These are phyloP conservation scores for Daubentonia madagascariensis DNA, from an alignment of 2,113 vertebrate genomes.

Conservation along the genomic window DNA sequence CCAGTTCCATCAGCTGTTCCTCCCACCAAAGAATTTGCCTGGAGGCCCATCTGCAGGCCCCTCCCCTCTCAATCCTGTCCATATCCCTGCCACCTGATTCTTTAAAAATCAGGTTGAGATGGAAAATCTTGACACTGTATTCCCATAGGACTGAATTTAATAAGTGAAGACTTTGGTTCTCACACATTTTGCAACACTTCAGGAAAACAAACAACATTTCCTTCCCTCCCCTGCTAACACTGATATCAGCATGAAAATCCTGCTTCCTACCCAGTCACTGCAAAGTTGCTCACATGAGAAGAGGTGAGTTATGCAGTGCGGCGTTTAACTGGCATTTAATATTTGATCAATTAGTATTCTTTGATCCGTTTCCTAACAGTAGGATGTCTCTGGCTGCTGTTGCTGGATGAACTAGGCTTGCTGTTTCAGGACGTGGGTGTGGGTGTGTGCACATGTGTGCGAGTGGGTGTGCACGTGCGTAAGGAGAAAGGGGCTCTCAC, in stretches of 20 bases:
- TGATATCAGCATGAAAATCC: conserved; percentile 27
- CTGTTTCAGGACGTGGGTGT: background rate
- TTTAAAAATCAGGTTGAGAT: conserved; percentile 34
- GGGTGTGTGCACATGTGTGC: rapidly evolving
- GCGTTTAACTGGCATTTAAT: conserved; percentile 54
- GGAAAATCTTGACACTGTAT: conserved; percentile 61
- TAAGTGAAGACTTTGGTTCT: conserved; percentile 69
- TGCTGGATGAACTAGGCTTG: background rate
- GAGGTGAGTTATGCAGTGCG: conserved; percentile 50
- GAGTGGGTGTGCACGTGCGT: no score
- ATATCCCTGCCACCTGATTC: background rate
- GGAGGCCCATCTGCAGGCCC: background rate
- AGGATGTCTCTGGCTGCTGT: background rate
- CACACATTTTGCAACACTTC: conserved; percentile 72
- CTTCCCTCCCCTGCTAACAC: conserved; percentile 46
- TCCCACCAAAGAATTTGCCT: background rate
- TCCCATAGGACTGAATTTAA: conserved; percentile 69
- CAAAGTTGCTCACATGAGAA: conserved; percentile 18
- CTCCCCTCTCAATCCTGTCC: background rate
- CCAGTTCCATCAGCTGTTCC: background rate
- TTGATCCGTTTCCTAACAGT: conserved; percentile 54
- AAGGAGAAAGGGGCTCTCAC: background rate
- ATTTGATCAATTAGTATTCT: conserved; percentile 65
- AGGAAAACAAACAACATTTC: conserved; percentile 68
- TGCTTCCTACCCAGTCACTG: background rate